Evolutionary conservation across 2,113 vertebrate genomes (phyloP), one percentile per base, ranked within the genome.

Genomic region (Trogon surrucura): DNA sequence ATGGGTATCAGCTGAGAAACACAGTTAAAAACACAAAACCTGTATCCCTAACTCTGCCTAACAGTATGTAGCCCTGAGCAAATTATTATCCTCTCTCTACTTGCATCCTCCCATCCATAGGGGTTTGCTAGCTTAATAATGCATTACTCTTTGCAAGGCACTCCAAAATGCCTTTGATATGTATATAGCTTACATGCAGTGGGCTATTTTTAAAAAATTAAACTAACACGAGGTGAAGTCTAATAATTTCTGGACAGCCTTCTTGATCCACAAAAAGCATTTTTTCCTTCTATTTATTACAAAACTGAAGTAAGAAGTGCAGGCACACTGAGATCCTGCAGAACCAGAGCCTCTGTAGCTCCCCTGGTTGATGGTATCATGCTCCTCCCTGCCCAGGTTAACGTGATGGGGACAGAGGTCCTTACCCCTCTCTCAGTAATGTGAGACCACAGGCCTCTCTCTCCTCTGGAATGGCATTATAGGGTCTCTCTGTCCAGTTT

Each of bases 101-200:
- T 61, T 85, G 54, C 56, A 78, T 88, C 64, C 94, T 72, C 56
- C 82, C 62, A 90, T 75, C 86, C 54, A 4, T 10, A 58, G 72
- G 67, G 83, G 30, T 66, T 86, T 94, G 30, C 41, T 47, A 48
- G 60, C 85, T 94, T 92, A 84, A 83, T 88, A 94, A 93, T 88
- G 82, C 74, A 90, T 89, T 87, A 94, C 71, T 69, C 81, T 91
- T 88, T 62, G 54, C 72, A 83, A 73, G 83, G 71, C 72, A 73
- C 25, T 88, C 64, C 74, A 48, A 70, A 85, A 82, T 41, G 62
- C 62, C 80, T 86, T 83, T 93, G 60, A 86, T 41, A 41, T 78
- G 44, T 70, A 34, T 64, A 34, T 4, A 66, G 87, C 51, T 91
- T 86, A 88, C 15, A 9, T 80, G 47, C 41, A 66, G 44, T 80